Evolutionary conservation across 2,888 invertebrate species (phyloP).

Genomic region (Amiota mariae): DNA sequence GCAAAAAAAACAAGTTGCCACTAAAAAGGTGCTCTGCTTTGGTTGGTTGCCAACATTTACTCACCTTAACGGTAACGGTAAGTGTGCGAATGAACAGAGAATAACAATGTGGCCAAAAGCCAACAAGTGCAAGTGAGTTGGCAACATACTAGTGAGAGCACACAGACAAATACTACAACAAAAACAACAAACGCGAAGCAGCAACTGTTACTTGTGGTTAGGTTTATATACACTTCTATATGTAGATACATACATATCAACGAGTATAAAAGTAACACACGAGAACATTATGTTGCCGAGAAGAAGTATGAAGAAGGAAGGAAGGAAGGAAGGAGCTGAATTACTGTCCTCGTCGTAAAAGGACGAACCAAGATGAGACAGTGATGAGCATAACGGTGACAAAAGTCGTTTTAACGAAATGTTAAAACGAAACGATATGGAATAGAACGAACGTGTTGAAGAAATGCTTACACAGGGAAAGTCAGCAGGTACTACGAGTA

Average conservation of each 20-base stretch:
- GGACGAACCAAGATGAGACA: conserved; percentile 21
- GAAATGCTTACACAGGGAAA: neutral
- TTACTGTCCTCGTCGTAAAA: neutral
- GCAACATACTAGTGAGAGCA: conserved; percentile 10
- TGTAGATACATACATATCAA: conserved; percentile 15
- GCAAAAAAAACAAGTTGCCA: conserved; percentile 40
- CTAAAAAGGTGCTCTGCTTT: conserved; percentile 67
- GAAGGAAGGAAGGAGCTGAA: neutral
- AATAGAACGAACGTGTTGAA: neutral
- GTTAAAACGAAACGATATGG: neutral
- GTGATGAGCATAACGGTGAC: conserved; percentile 8
- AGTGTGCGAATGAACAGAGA: conserved; percentile 54
- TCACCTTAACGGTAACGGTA: conserved; percentile 66
- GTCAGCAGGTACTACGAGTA: neutral
- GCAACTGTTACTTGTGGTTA: conserved; percentile 68
- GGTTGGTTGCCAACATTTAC: conserved; percentile 72
- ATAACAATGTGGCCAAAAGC: conserved; percentile 19
- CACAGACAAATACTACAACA: conserved; percentile 57
- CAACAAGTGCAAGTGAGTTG: conserved; percentile 40
- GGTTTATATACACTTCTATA: conserved; percentile 31
- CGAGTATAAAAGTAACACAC: conserved; percentile 7
- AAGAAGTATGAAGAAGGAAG: neutral
- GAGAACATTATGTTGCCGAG: conserved; percentile 10
- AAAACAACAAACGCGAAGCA: conserved; percentile 49
- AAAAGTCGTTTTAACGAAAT: neutral